These are phyloP conservation scores for Antedon bifida DNA, from an alignment of 35 echinoderm and acorn worm genomes.

Conservation along the genomic window DNA sequence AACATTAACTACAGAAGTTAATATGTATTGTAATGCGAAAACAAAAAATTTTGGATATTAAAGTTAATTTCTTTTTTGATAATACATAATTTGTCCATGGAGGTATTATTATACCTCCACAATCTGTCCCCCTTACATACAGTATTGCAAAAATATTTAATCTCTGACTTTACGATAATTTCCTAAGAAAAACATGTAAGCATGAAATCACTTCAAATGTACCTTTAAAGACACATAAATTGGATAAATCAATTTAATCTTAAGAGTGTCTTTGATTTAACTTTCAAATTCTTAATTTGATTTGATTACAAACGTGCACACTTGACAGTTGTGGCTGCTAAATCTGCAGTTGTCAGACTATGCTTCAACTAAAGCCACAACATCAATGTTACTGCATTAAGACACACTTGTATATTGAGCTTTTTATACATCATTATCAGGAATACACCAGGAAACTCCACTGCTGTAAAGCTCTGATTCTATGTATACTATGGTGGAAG, in stretches of 20 bases:
- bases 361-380: background rate
- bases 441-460: background rate
- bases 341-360: background rate
- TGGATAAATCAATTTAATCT: background rate
- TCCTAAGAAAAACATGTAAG: background rate
- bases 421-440: no score
- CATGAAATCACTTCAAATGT: background rate
- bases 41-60: no score
- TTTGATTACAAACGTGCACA: background rate
- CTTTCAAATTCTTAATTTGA: conserved; percentile 1
- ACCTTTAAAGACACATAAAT: background rate
- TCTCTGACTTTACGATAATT: no score
- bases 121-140: no score
- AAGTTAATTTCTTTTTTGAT: no score
- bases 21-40: no score
- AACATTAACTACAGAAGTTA: no score
- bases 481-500: background rate
- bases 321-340: background rate
- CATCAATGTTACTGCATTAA: no score
- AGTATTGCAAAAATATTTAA: no score
- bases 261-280: background rate
- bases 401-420: no score
- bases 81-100: no score
- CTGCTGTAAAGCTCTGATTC: background rate
- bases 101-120: no score